These are phyloP conservation scores for Ginglymostoma cirratum DNA, from an alignment of 2,113 vertebrate species.

Conservation along the genomic window DNA sequence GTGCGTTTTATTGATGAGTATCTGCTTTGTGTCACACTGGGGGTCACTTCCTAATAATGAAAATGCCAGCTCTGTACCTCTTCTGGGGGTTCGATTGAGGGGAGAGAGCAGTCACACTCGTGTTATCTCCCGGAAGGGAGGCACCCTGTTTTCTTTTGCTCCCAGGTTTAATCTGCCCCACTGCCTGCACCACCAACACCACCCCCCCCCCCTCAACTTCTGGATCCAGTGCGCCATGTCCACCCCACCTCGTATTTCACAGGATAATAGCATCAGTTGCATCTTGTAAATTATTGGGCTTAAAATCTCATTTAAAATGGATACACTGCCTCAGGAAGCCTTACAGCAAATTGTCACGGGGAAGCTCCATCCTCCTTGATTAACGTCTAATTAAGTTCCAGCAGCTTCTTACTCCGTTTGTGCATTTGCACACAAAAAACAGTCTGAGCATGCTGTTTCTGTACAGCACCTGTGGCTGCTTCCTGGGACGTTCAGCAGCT, in stretches of 20 bases:
- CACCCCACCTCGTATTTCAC: not conserved
- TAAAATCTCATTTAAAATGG: constrained; percentile 1
- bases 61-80: no score
- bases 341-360: not conserved
- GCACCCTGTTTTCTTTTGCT: no score
- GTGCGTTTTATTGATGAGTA: no score
- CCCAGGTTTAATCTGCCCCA: no score
- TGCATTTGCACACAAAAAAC: not conserved
- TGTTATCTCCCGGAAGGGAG: no score
- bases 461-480: not conserved
- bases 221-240: not conserved
- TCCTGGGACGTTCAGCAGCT: not conserved
- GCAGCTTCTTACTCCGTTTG: not conserved
- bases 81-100: no score
- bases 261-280: not conserved
- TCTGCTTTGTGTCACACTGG: no score
- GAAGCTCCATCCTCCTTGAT: not conserved
- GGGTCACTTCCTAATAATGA: no score
- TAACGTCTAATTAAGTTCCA: constrained; percentile 18
- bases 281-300: not conserved
- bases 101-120: no score
- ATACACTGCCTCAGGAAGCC: not conserved
- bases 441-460: not conserved
- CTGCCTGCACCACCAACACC: no score
- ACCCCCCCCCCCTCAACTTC: no score